Base-by-base conservation (phyloP, 2,797 vertebrate species). In the Leucoraja ocellata region DNA sequence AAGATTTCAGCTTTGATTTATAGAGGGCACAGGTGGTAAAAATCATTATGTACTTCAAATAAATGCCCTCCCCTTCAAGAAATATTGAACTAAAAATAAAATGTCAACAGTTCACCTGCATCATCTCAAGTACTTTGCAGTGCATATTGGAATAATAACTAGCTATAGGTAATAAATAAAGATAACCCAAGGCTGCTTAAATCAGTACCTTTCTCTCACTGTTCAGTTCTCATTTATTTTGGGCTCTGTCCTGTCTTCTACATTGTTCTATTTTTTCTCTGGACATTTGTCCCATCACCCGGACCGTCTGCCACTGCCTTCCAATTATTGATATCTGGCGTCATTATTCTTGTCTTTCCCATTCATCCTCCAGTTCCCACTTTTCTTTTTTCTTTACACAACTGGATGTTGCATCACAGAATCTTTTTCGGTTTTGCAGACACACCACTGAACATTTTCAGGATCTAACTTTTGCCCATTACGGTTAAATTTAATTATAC, bases 71-170 rank as follows among this genome's bases (percentile, higher is more conserved):
- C n/a, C 61, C 84, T 68, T 32, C 16, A 32, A 88, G 84, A 68
- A 88, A 88, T 88, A 68, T 36, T 39, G 84, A 88, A 32, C n/a
- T 36, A 88, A 88, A 88, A 88, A 68, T 88, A 88, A 88, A 68
- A 68, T 88, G 84, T 16, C 65, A 36, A 88, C n/a, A 32, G 84
- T 88, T 88, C 61, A 88, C n/a, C 84, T 88, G 84, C 84, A 68
- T 68, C 84, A 88, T 18, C 63, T 68, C 28, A 88, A 88, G 84
- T 68, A 88, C 7, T 21, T 88, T 88, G 61, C 61, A 88, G 84
- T 3, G 16, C 61, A 8, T 88, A 3, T 36, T 61, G 84, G 63
- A 88, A 68, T 68, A 88, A 88, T 88, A 88, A 88, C 32, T 36
- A 36, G 84, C 14, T 68, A 8, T 21, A 88, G 63, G 61, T 68